Evolutionary conservation across 2,888 invertebrate genomes (phyloP).

Genomic region (Himalopsyche japonica): DNA sequence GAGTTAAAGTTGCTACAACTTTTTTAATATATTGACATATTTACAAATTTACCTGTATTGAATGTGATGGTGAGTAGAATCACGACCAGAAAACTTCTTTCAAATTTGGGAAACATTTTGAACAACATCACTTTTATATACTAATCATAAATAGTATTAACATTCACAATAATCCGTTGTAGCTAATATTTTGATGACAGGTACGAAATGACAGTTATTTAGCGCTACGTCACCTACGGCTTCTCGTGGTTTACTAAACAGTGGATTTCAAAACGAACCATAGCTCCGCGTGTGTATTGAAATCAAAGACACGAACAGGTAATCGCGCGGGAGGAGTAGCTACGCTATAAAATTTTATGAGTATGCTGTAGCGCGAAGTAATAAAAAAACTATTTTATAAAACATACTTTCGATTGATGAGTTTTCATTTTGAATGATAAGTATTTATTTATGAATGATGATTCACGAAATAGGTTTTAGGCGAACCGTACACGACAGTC

Average conservation of each 20-base stretch:
- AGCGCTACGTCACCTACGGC: not conserved
- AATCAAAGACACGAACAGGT: not conserved
- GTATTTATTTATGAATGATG: no score
- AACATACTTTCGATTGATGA: no score
- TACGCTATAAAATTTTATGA: not conserved
- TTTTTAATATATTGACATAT: not conserved
- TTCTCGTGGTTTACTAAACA: not conserved
- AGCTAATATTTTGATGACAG: not conserved
- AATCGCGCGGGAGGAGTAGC: not conserved
- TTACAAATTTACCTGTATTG: constrained; percentile 15
- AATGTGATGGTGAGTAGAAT: constrained; percentile 5
- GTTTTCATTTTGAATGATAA: no score
- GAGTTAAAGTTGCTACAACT: not conserved
- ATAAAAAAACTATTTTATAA: no score
- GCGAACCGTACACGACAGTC: no score
- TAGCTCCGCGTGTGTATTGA: not conserved
- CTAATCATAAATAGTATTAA: not conserved
- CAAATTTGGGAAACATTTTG: constrained; percentile 6
- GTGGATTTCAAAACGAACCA: not conserved
- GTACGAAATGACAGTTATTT: not conserved
- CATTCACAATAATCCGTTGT: not conserved
- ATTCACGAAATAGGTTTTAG: no score
- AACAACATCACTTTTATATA: not conserved
- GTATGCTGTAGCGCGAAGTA: not conserved
- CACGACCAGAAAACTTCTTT: not conserved